Evolutionary conservation across 2,888 invertebrate species (phyloP).

Genomic region (Lithosia quadra): DNA sequence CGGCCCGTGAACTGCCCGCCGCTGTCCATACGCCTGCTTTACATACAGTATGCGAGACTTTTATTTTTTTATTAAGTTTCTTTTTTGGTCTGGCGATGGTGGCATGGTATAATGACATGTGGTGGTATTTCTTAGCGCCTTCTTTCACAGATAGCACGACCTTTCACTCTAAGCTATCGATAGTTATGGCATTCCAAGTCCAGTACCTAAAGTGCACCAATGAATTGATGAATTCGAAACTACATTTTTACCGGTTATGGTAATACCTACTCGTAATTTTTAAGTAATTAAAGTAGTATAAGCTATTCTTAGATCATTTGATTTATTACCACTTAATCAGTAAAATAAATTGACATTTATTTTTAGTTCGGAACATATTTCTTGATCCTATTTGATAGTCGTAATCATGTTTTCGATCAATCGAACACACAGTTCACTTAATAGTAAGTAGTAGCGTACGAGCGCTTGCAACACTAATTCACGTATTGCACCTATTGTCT

Average conservation of each 20-base stretch:
- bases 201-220: not conserved
- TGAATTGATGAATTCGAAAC: not conserved
- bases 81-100: constrained; percentile 37
- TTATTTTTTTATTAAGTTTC: constrained; percentile 57
- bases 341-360: too few relatives aligned
- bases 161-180: not conserved
- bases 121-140: constrained; percentile 12
- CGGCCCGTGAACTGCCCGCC: constrained; percentile 84
- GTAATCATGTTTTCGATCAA: too few relatives aligned
- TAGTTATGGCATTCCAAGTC: not conserved
- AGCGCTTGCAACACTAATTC: too few relatives aligned
- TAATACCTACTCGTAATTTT: too few relatives aligned
- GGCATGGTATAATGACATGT: constrained; percentile 40
- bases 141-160: not conserved
- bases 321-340: not conserved
- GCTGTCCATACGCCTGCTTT: constrained; percentile 77
- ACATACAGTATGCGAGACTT: constrained; percentile 81
- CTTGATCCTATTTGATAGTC: too few relatives aligned
- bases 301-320: too few relatives aligned
- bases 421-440: too few relatives aligned
- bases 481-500: too few relatives aligned
- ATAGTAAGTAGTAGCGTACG: too few relatives aligned
- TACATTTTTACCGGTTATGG: too few relatives aligned
- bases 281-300: not conserved
- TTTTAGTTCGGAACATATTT: too few relatives aligned